These are phyloP conservation scores for Electrona antarctica DNA, from an alignment of 2,113 vertebrate species.

Conservation along the genomic window DNA sequence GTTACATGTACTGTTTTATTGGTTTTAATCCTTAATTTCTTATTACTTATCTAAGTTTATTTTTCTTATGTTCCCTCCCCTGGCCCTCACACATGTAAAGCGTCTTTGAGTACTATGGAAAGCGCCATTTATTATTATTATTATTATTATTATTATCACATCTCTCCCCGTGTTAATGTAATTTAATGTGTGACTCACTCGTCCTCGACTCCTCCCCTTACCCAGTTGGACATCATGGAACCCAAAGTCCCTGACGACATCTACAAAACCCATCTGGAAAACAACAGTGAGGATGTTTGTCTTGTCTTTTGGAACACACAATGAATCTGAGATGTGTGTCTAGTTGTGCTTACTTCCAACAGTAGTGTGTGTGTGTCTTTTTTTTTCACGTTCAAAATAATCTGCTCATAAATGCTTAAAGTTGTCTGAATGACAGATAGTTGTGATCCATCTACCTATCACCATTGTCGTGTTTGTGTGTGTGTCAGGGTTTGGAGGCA, in stretches of 20 bases:
- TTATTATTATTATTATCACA: not conserved
- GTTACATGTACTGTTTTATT: too few species aligned
- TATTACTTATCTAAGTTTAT: too few species aligned
- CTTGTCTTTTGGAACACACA: not conserved
- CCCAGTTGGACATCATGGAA: constrained; percentile 97
- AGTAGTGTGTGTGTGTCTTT: too few species aligned
- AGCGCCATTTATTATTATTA: too few species aligned
- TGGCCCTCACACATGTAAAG: too few species aligned
- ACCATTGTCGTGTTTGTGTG: not conserved
- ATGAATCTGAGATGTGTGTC: not conserved
- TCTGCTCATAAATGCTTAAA: too few species aligned
- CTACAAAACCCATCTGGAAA: constrained; percentile 99
- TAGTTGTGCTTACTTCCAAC: not conserved
- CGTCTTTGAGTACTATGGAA: too few species aligned
- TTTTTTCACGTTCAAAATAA: too few species aligned
- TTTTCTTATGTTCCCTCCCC: too few species aligned
- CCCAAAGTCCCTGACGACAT: constrained; percentile 99
- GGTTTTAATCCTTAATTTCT: too few species aligned
- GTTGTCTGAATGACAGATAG: too few species aligned
- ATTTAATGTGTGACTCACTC: not conserved
- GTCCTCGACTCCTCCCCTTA: constrained; percentile 16
- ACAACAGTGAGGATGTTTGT: constrained; percentile 86
- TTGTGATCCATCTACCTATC: too few species aligned
- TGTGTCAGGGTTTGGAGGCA: constrained; percentile 90
- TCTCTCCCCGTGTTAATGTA: constrained; percentile 9